Conservation (phyloP, 2,797 vertebrate genomes). For the Rousettus madagascariensis region DNA sequence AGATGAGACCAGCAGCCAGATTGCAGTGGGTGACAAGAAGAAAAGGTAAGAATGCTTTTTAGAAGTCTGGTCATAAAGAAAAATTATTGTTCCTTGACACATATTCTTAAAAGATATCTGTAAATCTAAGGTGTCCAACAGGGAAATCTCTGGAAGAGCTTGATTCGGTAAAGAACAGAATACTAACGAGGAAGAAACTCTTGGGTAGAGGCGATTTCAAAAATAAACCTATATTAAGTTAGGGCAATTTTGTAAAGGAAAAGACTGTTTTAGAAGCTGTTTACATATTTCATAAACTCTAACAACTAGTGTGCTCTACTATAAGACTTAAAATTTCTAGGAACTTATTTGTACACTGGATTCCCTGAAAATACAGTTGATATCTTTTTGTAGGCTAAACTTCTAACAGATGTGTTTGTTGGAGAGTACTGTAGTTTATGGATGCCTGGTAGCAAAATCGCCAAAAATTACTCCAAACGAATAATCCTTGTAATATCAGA, state of each 20-base stretch:
- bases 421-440: constrained; percentile 31
- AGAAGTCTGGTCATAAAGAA: neutral
- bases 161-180: constrained; percentile 40
- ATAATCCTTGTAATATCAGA: neutral
- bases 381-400: constrained; percentile 26
- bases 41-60: neutral
- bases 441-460: constrained; percentile 24
- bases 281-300: constrained; percentile 39
- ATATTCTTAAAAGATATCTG: neutral
- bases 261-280: neutral
- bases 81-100: constrained; percentile 10
- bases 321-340: constrained; percentile 23
- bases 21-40: neutral
- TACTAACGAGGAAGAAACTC: constrained; percentile 16
- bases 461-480: constrained; percentile 27
- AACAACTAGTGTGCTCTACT: neutral
- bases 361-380: constrained; percentile 31
- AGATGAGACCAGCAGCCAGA: neutral
- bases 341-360: constrained; percentile 38
- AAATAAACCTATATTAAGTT: constrained; percentile 8
- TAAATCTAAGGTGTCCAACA: constrained; percentile 35
- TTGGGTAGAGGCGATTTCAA: constrained; percentile 2
- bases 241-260: constrained; percentile 33
- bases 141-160: constrained; percentile 30
- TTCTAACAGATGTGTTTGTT: constrained; percentile 54